Base-by-base conservation (phyloP, 2,113 vertebrate genomes). In the Colius striatus region DNA sequence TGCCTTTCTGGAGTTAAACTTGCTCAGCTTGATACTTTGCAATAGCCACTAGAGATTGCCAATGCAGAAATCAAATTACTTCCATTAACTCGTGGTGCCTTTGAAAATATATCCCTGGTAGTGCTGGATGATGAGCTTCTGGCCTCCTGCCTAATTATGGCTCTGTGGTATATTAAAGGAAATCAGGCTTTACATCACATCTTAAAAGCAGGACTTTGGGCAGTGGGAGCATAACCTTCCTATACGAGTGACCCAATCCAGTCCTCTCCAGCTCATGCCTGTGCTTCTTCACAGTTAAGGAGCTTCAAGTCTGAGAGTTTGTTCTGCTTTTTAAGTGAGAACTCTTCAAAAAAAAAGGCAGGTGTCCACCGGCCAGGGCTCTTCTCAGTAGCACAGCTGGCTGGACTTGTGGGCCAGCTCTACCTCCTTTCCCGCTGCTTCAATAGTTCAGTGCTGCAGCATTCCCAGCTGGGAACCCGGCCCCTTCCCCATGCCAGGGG, bases 71-170 rank as follows among this genome's bases (percentile, higher is more conserved):
- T 58, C 73, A 76, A 57, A 77, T 71, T 2, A 82, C 36, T 92
- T 84, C 48, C 72, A 1, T 61, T 92, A 90, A 70, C 65, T 92
- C 27, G 47, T 71, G 26, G 83, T 94, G 90, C 86, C 77, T 94
- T 95, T 94, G 58, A 61, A 90, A 83, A 80, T 62, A 26, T 25
- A 9, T 50, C 62, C 81, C 21, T 89, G 32, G 38, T 74, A 72
- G 65, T 77, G 90, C 67, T 77, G 53, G 61, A 84, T 65, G 1
- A 92, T 4, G 29, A 77, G 36, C 57, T 87, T 90, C 71, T 74
- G 76, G 32, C 45, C 26, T 85, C 34, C 61, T 94, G 76, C 70
- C 81, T 92, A 74, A 71, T 75, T 74, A 60, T 50, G 22, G n/a
- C 67, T 61, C 0, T 0, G 11, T 62, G 51, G 41, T 62, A 1